Conservation (phyloP, 2,888 invertebrate species). For the Cynaeus angustus region DNA sequence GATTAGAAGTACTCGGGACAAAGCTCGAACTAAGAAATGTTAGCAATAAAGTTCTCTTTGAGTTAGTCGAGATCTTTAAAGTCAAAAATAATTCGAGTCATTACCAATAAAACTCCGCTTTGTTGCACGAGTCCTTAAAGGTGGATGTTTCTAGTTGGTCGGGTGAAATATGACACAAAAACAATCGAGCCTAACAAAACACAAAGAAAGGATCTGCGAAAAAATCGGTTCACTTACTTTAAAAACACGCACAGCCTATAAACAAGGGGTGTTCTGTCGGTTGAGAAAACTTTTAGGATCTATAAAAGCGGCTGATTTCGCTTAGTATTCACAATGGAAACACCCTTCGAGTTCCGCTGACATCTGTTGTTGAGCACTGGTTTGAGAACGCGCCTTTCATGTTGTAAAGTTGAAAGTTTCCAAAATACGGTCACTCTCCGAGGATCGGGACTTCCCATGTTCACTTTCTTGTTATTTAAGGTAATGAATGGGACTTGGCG, state of each 20-base stretch:
- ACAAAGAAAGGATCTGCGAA: conserved; percentile 45
- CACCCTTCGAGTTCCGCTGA: conserved; percentile 56
- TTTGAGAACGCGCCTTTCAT: conserved; percentile 49
- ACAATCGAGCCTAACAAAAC: conserved; percentile 42
- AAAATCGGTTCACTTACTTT: conserved; percentile 51
- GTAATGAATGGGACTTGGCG: conserved; percentile 33
- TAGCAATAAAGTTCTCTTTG: conserved; percentile 33
- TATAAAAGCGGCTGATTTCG: conserved; percentile 60
- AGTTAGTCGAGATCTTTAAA: conserved; percentile 14
- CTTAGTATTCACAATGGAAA: conserved; percentile 61
- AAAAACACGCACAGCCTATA: conserved; percentile 54
- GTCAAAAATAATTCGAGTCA: not conserved
- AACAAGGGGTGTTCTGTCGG: conserved; percentile 53
- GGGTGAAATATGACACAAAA: conserved; percentile 42
- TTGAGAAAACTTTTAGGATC: conserved; percentile 59
- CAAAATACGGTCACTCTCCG: conserved; percentile 51
- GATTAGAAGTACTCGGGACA: conserved; percentile 47
- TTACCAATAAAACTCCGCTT: conserved; percentile 22
- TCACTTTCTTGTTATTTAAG: conserved; percentile 22
- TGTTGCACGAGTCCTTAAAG: not conserved
- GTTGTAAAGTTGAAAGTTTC: conserved; percentile 56
- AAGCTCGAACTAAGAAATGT: conserved; percentile 43
- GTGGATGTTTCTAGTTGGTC: not conserved
- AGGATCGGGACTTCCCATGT: conserved; percentile 55
- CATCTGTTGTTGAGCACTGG: conserved; percentile 58